phyloP scores from a whole-genome alignment of 2,113 vertebrate genomes.

The Forbesichthys papilliferus region DNA sequence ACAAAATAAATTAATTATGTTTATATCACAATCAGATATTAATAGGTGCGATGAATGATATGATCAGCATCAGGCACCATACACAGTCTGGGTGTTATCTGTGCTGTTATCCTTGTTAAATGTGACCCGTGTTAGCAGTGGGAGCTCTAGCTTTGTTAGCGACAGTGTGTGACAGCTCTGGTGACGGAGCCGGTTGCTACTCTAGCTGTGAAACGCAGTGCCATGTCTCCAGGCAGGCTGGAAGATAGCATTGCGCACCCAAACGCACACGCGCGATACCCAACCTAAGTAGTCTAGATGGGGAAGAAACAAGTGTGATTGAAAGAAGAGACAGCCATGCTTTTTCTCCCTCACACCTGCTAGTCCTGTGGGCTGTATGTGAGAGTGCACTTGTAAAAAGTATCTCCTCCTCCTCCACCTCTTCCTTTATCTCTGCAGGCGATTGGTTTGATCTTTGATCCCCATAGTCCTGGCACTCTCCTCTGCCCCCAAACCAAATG shows the following conservation, averaged over 20 bases:
- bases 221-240: constrained; percentile 66
- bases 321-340: constrained; percentile 52
- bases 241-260: constrained; percentile 52
- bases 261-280: not conserved
- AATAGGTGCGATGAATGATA: not conserved
- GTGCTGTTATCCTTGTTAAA: constrained; percentile 67
- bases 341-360: constrained; percentile 57
- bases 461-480: constrained; percentile 54
- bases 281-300: constrained; percentile 36
- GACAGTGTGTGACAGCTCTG: constrained; percentile 62
- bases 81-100: constrained; percentile 46
- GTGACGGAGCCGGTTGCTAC: constrained; percentile 65
- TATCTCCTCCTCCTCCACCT: constrained; percentile 47
- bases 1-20: no score
- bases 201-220: constrained; percentile 69
- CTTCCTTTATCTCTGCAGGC: constrained; percentile 59
- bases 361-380: constrained; percentile 56
- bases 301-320: constrained; percentile 47
- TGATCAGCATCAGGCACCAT: constrained; percentile 41
- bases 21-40: not conserved
- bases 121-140: constrained; percentile 63
- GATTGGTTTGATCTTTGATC: constrained; percentile 68
- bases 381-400: constrained; percentile 48
- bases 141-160: constrained; percentile 68
- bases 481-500: constrained; percentile 25